Evolutionary conservation across 2,797 vertebrate species (phyloP).

Genomic region (Tiaroga cobitis): DNA sequence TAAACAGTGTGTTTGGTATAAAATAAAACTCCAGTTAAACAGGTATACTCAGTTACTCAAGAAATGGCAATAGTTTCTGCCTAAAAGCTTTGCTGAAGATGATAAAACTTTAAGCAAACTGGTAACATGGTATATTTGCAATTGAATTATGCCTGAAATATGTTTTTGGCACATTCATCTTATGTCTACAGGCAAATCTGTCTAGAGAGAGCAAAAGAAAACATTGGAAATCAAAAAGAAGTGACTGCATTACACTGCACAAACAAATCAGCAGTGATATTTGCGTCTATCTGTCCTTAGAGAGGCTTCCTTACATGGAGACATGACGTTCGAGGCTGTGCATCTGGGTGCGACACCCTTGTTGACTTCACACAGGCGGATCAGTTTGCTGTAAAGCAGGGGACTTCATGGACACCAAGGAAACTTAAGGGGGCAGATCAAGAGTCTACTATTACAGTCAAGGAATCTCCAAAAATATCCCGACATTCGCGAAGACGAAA

Average conservation of each 20-base stretch:
- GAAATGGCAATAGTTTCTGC: not conserved
- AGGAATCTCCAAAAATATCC: slow-evolving; percentile 35
- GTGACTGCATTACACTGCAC: not conserved
- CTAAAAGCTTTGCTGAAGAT: not conserved
- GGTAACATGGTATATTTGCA: not conserved
- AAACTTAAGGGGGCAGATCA: slow-evolving; percentile 61
- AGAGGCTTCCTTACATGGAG: slow-evolving; percentile 21
- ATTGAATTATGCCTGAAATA: not conserved
- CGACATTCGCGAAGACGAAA: slow-evolving; percentile 39
- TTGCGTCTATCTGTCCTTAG: not conserved
- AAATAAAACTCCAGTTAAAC: not conserved
- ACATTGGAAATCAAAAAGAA: not conserved
- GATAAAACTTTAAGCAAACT: not conserved
- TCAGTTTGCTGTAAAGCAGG: slow-evolving; percentile 53
- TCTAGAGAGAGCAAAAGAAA: not conserved
- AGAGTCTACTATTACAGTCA: slow-evolving; percentile 49
- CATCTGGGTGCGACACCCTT: slow-evolving; percentile 38
- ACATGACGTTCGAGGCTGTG: slow-evolving; percentile 45
- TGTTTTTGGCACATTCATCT: not conserved
- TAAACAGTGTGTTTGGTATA: not conserved
- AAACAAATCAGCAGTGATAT: slow-evolving; percentile 16
- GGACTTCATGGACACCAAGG: slow-evolving; percentile 71
- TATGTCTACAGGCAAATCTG: not conserved
- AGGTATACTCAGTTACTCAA: not conserved
- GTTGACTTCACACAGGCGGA: slow-evolving; percentile 53